Base-by-base conservation (phyloP, 2,888 invertebrate genomes). In the Epinotia bilunana region DNA sequence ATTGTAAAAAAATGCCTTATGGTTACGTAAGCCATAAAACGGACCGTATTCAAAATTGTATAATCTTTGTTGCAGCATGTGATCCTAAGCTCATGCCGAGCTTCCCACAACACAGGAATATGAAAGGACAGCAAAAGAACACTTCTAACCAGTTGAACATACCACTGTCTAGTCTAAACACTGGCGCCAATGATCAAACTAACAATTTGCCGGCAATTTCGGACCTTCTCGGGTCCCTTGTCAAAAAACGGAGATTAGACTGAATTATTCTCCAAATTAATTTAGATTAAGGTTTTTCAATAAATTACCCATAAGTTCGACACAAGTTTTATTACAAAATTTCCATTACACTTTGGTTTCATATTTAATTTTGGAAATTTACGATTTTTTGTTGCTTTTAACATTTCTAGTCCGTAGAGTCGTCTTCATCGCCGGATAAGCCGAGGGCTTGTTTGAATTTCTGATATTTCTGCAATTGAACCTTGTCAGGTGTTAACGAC, bases 21-120 rank as follows among this genome's bases (percentile, higher is more conserved):
- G 6, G 12, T 43, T 43, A 12, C 3, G 43, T 43, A 12, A 43
- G 12, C 12, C 43, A 11, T 49, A 18, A 3, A 28, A 53, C 57
- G 9, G 13, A 53, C 4, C 46, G 46, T 49, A 0, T 6, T 49
- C 16, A 16, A 16, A 16, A 5, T 65, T 77, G n/a, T 11, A 16
- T 3, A 49, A 12, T 77, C 72, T 85, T 83, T 84, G 77, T 94
- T 94, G 11, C 90, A 98, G 98, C 99, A 0, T 99, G 99, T 90
- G 99, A 99, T 88, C 98, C 99, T 2, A 98, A 98, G 84, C 92
- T 99, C 86, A 99, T 99, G 99, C 99, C 99, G 1, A 98, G 99
- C 80, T 99, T 99, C 88, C 99, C 99, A 0, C 99, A 99, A 86
- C 99, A 99, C 87, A 95, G 99, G 81, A 98, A 98, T 88, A 95